Conservation (phyloP, 2,797 vertebrate genomes). For the Oophaga sylvatica region DNA sequence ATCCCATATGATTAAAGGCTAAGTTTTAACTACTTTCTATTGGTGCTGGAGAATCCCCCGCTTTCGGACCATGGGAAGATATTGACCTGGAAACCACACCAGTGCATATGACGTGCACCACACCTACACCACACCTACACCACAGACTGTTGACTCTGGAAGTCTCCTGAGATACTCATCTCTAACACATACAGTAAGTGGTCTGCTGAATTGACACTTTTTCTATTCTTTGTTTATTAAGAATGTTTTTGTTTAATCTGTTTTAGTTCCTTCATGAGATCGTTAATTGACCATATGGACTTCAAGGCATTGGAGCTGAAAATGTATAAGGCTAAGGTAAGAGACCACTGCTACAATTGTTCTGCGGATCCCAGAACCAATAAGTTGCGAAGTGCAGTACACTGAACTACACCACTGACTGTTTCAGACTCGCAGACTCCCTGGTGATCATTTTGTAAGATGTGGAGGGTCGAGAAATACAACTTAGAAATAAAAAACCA, state of each 20-base stretch:
- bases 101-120: too few relatives aligned
- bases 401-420: neutral
- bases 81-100: too few relatives aligned
- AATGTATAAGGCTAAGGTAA: constrained; percentile 76
- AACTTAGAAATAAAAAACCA: too few relatives aligned
- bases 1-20: too few relatives aligned
- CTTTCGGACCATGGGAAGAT: too few relatives aligned
- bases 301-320: constrained; percentile 75
- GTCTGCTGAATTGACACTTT: neutral
- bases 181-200: too few relatives aligned
- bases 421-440: neutral
- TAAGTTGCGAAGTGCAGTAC: neutral
- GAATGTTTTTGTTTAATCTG: neutral
- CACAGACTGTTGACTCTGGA: too few relatives aligned
- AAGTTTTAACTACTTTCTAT: too few relatives aligned
- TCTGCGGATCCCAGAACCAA: neutral
- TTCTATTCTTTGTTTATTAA: neutral
- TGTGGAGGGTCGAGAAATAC: neutral
- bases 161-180: too few relatives aligned
- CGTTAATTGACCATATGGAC: constrained; percentile 72
- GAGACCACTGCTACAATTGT: neutral
- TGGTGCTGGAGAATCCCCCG: too few relatives aligned
- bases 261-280: constrained; percentile 75
- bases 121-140: too few relatives aligned
- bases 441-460: neutral